phyloP scores from a whole-genome alignment of 1,140 invertebrate species.

The Euglossa dilemma region DNA sequence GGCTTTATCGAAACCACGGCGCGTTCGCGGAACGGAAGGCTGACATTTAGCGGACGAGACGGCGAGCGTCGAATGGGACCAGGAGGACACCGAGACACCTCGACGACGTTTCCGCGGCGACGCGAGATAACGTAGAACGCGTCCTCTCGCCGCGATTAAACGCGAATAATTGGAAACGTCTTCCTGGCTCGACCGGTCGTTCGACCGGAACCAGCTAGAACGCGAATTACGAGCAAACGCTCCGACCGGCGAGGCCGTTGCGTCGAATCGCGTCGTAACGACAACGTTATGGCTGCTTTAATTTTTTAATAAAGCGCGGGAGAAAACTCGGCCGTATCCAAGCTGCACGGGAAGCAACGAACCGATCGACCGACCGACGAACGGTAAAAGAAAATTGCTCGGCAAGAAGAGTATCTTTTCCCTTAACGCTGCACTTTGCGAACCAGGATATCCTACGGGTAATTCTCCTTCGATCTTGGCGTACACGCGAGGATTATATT shows the following conservation, averaged over 20 bases:
- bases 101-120: not conserved
- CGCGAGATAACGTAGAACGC: not conserved
- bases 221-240: constrained; percentile 10
- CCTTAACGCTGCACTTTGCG: constrained; percentile 38
- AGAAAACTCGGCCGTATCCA: constrained; percentile 14
- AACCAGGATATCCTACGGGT: constrained; percentile 18
- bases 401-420: constrained; percentile 16
- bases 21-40: not conserved
- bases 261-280: constrained; percentile 41
- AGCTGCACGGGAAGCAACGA: not conserved
- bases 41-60: not conserved
- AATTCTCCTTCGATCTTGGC: constrained; percentile 20
- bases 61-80: not conserved
- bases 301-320: constrained; percentile 43
- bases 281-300: constrained; percentile 29
- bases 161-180: constrained; percentile 5
- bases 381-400: constrained; percentile 37
- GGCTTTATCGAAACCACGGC: constrained; percentile 9
- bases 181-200: not conserved
- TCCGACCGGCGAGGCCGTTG: constrained; percentile 1
- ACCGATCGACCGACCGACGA: not conserved
- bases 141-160: constrained; percentile 29
- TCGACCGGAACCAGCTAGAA: not conserved
- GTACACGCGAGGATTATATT: constrained; percentile 24
- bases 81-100: no score